Evolutionary conservation across 2,888 invertebrate genomes (phyloP), one percentile per base, ranked within the genome.

Genomic region (Rhaphigaster nebulosa): DNA sequence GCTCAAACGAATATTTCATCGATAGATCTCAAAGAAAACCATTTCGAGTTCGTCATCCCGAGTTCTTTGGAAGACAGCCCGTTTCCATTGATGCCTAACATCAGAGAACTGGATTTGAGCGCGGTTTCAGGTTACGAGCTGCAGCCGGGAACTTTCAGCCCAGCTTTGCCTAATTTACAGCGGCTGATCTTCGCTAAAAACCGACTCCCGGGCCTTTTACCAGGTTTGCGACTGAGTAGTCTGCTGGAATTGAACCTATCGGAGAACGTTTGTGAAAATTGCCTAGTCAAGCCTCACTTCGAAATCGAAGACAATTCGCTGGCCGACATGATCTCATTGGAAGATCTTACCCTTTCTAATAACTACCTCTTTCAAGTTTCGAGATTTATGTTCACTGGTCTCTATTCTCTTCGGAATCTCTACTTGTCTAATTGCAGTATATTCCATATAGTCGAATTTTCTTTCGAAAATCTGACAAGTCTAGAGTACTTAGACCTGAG

Each of bases 31-130:
- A 94, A 95, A 0, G 93, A 94, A 89, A 96, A 96, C 92, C 95
- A 95, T 92, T 95, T 96, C 92, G 95, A 95, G 93, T 84, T 84
- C 18, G 45, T 50, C 26, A 84, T 45, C 20, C 84, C 84, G 20
- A 84, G 84, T 18, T 93, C 94, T 1, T 94, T 96, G 15, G 92
- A 93, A 23, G 94, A 94, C 20, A 93, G 94, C n/a, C 93, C 94
- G 8, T 96, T 96, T 93, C 95, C 95, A 2, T 91, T 90, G 80
- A 95, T 96, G 95, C 93, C 94, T 0, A 94, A 95, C 91, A 93
- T 96, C 90, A 94, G 94, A 92, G 92, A 94, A 0, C 92, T 96
- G 80, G 95, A 96, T 93, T 93, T 96, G 84, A 94, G 95, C 90
- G 94, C 94, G 92, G 95, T 95, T 3, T 93, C 94, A 1, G 94